Base-by-base conservation (phyloP, 2,797 vertebrate genomes). In the Delichon dasypus region DNA sequence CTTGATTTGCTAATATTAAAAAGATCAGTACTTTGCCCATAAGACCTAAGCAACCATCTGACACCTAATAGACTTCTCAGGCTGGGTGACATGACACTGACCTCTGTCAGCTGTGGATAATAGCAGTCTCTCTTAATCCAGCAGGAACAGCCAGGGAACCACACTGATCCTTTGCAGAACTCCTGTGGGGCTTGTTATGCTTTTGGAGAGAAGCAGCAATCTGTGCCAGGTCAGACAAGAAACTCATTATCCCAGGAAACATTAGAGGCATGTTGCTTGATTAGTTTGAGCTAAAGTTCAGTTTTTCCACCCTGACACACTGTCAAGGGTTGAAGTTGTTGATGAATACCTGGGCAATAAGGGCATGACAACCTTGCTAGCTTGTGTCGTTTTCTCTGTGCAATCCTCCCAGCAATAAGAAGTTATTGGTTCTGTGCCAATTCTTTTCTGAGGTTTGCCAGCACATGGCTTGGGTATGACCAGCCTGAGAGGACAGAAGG, bases 231-330 rank as follows among this genome's bases (percentile, higher is more conserved):
- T 88, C 78, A 93, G 55, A 73, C 9, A 76, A 90, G 44, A 91
- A 90, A 80, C 19, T 89, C 4, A 0, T 77, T 74, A 79, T 45
- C 64, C 65, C 23, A 79, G 75, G 42, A 74, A 67, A 64, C 25
- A 4, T 87, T 27, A 64, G 60, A 70, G 12, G 55, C 23, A 36
- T 61, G 48, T 78, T 51, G 18, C 36, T 89, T 90, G 53, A 89
- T 79, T 88, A 83, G 19, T 57, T 85, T 57, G 45, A 80, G 61
- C 34, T 83, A 61, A 96, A 96, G 87, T 95, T 77, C 92, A 85
- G 53, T 36, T 82, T 89, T 90, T 85, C 67, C 17, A 67, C 67
- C 57, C 66, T 0, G 0, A 26, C 74, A 60, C 38, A 7, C 71
- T 36, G 60, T 34, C 53, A 74, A 30, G 42, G 10, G 13, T 57